A percentile compares a stretch with the other conserved stretches of the same genome.
phyloP scores from a whole-genome alignment of 2,888 invertebrate genomes.

The Reticulitermes lucifugus region DNA sequence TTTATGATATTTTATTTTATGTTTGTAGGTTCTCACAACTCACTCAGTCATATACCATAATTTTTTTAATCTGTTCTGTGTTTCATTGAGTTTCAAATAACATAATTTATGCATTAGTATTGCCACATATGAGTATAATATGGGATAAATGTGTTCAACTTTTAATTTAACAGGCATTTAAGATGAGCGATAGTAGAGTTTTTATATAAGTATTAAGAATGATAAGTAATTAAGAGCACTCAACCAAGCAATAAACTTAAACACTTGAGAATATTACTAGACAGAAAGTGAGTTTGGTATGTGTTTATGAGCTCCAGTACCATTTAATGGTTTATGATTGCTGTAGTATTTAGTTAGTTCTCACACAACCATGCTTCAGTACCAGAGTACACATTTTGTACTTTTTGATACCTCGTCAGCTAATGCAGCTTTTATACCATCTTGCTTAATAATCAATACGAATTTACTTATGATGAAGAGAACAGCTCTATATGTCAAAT shows the following conservation, averaged over 20 bases:
- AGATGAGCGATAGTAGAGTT: neutral
- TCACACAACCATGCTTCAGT: neutral
- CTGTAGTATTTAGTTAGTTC: neutral
- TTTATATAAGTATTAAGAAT: neutral
- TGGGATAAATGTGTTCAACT: neutral
- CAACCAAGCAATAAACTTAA: neutral
- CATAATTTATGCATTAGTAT: conserved; percentile 9
- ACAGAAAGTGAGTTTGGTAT: neutral
- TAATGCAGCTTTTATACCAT: neutral
- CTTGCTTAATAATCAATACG: neutral
- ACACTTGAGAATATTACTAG: neutral
- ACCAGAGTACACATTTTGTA: neutral
- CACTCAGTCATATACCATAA: neutral
- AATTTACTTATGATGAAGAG: neutral
- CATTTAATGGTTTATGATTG: neutral
- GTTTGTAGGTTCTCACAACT: neutral
- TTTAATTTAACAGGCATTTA: neutral
- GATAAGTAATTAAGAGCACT: neutral
- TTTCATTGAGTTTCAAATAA: neutral
- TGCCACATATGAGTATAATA: neutral
- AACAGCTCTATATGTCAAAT: neutral
- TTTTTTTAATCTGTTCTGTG: neutral
- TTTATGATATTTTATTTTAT: no score
- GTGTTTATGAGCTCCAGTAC: neutral
- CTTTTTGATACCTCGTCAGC: neutral